phyloP scores from a whole-genome alignment of 2,113 vertebrate species.

The Panthera uncia region DNA sequence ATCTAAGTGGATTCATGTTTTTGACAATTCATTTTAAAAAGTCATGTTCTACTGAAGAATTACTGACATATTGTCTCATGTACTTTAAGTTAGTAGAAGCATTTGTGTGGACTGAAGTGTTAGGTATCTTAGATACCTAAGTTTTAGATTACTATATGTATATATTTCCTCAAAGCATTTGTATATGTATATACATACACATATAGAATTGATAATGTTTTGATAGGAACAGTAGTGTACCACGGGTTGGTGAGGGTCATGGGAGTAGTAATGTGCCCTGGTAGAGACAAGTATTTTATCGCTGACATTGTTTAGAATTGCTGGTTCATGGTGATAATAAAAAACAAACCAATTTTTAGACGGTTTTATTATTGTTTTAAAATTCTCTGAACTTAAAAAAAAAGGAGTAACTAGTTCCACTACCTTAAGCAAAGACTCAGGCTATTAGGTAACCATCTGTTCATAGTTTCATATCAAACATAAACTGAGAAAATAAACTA shows the following conservation, averaged over 20 bases:
- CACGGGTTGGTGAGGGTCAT: rapidly evolving
- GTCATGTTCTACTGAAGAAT: constrained; percentile 25
- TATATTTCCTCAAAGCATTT: background rate
- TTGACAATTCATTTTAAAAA: constrained; percentile 72
- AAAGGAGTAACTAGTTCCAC: background rate
- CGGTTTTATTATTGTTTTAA: background rate
- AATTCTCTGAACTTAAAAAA: background rate
- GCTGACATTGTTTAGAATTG: background rate
- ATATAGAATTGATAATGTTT: background rate
- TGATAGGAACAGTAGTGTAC: background rate
- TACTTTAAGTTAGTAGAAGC: constrained; percentile 51
- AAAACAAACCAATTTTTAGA: background rate
- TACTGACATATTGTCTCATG: constrained; percentile 65
- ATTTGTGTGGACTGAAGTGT: background rate
- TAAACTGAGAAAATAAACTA: background rate
- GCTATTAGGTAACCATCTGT: background rate
- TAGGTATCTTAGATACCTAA: background rate
- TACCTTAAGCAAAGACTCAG: background rate
- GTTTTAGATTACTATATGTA: background rate
- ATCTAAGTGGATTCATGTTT: constrained; percentile 45
- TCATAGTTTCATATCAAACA: background rate
- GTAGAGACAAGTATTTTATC: background rate
- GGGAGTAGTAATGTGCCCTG: background rate
- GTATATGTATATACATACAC: background rate
- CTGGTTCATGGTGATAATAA: background rate